Base-by-base conservation (phyloP, 37 sponge, comb jelly and placozoan species). In the Crambe crambe region DNA sequence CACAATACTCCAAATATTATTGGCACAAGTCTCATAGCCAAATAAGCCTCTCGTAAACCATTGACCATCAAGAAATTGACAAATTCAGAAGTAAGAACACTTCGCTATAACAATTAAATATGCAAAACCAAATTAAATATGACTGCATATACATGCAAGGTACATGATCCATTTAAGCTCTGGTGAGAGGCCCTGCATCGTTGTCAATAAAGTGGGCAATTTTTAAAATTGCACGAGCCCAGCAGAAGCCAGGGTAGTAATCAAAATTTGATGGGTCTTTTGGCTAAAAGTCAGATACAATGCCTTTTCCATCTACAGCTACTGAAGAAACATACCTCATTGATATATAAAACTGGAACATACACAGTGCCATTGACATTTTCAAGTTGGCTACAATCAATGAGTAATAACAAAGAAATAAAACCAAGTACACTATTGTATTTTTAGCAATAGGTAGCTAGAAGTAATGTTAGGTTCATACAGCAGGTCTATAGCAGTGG, bases 321-420 rank as follows among this genome's bases (percentile, higher is more conserved):
- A n/a, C n/a, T n/a, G n/a, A n/a, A n/a, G n/a, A 44, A 34, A 70
- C 6, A 35, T 70, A 91, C 92, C 92, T 91, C 80, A 42, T 79
- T 75, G 34, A 86, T 47, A 51, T 91, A 91, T 17, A 91, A 58
- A 1, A 91, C 30, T 21, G 92, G 92, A 58, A 44, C 79, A 67
- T 91, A 91, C 29, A 86, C 44, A 4, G 80, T 86, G 0, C 71
- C 88, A 80, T 91, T 44, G 21, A 82, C 76, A 36, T 86, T 72
- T 41, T 58, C 1, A 0, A 79, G 67, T 58, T 86, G 61, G 5
- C 86, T 86, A 68, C 25, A 76, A 47, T 12, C 6, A 47, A n/a
- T n/a, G n/a, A n/a, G n/a, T n/a, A n/a, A n/a, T n/a, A 47, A 47
- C 51, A 47, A 47, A 47, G 12, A 12, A 47, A 47, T 47, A 12